Conservation (phyloP, 23 tunicate species). For the Diplosoma virens region DNA sequence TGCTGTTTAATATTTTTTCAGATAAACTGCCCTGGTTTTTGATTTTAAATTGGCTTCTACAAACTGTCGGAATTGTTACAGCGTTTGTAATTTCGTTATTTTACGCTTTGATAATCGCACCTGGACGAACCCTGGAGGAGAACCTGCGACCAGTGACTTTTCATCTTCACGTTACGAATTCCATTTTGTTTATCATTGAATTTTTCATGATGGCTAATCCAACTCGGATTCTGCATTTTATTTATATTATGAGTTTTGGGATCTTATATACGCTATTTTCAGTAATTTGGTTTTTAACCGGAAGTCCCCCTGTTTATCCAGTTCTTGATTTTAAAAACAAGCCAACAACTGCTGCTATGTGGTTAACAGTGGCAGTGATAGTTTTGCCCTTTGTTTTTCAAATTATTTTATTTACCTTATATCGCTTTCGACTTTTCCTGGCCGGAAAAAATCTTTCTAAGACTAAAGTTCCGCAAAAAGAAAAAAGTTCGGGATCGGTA, state of each 20-base stretch:
- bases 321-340: slow-evolving; percentile 31
- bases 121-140: slow-evolving; percentile 10
- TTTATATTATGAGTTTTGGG: slow-evolving; percentile 35
- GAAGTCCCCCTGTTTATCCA: slow-evolving; percentile 29
- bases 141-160: slow-evolving; percentile 38
- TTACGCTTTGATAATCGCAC: slow-evolving; percentile 37
- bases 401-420: slow-evolving; percentile 34
- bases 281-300: slow-evolving; percentile 40
- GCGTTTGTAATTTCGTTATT: slow-evolving; percentile 38
- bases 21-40: slow-evolving; percentile 41
- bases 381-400: slow-evolving; percentile 32
- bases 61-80: slow-evolving; percentile 20
- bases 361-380: slow-evolving; percentile 17
- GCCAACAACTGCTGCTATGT: slow-evolving; percentile 42
- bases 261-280: slow-evolving; percentile 33
- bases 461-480: background rate
- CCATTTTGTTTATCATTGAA: slow-evolving; percentile 33
- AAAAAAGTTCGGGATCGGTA: background rate
- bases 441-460: slow-evolving; percentile 19
- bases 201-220: slow-evolving; percentile 55
- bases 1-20: slow-evolving; percentile 31
- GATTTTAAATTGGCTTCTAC: slow-evolving; percentile 40
- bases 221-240: slow-evolving; percentile 36
- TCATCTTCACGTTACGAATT: slow-evolving; percentile 50
- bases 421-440: slow-evolving; percentile 38